These are phyloP conservation scores for Morbakka virulenta DNA, from an alignment of 30 jellyfish, hydroid and myxozoan genomes.

Conservation along the genomic window DNA sequence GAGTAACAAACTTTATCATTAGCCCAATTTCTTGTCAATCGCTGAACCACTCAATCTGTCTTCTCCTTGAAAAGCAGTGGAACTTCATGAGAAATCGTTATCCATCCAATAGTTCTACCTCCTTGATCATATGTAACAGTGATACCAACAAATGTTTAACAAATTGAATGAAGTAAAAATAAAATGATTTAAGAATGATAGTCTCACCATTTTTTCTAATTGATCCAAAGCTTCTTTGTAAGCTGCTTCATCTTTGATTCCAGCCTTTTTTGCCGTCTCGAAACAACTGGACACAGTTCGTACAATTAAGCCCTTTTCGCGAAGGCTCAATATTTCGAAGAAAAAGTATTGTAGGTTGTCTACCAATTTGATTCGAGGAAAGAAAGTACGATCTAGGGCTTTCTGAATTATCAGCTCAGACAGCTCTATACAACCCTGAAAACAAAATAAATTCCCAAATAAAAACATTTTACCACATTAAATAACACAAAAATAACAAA, in stretches of 20 bases:
- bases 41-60: too few species aligned
- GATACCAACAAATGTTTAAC: too few species aligned
- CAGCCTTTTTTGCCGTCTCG: slow-evolving; percentile 53
- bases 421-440: slow-evolving; percentile 78
- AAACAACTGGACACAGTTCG: slow-evolving; percentile 53
- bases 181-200: background rate
- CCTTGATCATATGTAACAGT: too few species aligned
- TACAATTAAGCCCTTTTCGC: slow-evolving; percentile 59
- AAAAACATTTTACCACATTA: too few species aligned
- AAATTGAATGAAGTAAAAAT: background rate
- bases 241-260: slow-evolving; percentile 53
- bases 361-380: slow-evolving; percentile 52
- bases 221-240: slow-evolving; percentile 52
- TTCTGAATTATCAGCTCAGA: slow-evolving; percentile 62
- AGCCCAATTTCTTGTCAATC: too few species aligned
- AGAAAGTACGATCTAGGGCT: slow-evolving; percentile 36
- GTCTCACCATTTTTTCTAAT: slow-evolving; percentile 75
- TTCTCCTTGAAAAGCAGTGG: background rate
- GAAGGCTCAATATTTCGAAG: slow-evolving; percentile 54
- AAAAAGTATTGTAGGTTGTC: slow-evolving; percentile 60
- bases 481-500: too few species aligned
- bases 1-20: too few species aligned
- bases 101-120: too few species aligned
- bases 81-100: background rate
- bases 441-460: background rate